A percentile compares a stretch with the other conserved stretches of the same genome.
Conservation (phyloP, 2,888 invertebrate genomes). For the Hydropsyche betteni region DNA sequence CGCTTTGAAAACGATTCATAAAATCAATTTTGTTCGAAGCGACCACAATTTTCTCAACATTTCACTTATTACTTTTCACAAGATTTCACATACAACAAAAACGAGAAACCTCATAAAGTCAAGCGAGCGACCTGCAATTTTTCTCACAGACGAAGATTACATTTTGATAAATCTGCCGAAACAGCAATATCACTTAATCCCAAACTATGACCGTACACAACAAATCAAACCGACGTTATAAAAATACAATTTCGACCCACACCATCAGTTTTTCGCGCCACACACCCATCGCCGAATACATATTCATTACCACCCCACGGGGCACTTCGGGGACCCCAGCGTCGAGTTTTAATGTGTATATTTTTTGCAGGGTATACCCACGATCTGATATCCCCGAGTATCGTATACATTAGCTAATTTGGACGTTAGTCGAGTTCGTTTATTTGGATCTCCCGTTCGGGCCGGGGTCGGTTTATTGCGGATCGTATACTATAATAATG, state of each 20-base stretch:
- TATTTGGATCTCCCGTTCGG: slow-evolving; percentile 34
- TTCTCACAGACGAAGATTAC: neutral
- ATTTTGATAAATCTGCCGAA: neutral
- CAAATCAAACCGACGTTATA: too few relatives aligned
- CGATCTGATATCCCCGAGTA: slow-evolving; percentile 41
- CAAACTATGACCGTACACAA: too few relatives aligned
- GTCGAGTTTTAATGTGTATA: slow-evolving; percentile 36
- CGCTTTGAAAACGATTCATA: too few relatives aligned
- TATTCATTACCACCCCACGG: slow-evolving; percentile 20
- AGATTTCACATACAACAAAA: neutral
- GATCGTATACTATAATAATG: neutral
- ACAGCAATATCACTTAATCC: neutral
- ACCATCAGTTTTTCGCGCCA: too few relatives aligned
- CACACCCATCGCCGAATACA: neutral
- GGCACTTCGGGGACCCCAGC: slow-evolving; percentile 19
- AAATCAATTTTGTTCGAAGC: too few relatives aligned
- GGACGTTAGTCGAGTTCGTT: slow-evolving; percentile 43
- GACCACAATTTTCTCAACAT: too few relatives aligned
- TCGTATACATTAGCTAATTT: slow-evolving; percentile 52
- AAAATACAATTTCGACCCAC: too few relatives aligned
- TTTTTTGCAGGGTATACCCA: slow-evolving; percentile 18
- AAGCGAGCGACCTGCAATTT: slow-evolving; percentile 26
- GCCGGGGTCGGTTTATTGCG: slow-evolving; percentile 9
- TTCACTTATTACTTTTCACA: neutral
- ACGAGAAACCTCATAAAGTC: slow-evolving; percentile 35